Evolutionary conservation across 2,113 vertebrate genomes (phyloP).

Genomic region (Xenus cinereus): DNA sequence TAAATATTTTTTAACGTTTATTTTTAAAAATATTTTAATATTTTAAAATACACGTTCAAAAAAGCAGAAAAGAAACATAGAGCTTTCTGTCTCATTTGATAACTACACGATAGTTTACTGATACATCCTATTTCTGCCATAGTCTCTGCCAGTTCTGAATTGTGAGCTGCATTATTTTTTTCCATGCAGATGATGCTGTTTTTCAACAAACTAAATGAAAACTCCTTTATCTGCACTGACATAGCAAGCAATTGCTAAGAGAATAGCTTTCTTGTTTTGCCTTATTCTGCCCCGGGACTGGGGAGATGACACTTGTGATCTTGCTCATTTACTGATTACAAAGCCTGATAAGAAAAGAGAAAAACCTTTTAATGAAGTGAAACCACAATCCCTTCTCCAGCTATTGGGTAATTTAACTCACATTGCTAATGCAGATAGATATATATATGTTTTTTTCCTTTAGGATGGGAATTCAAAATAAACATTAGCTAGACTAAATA

Average conservation of each 20-base stretch:
- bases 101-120: not conserved
- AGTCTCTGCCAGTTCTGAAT: not conserved
- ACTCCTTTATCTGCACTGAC: conserved; percentile 52
- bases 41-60: not conserved
- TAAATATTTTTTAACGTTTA: not conserved
- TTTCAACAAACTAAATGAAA: conserved; percentile 54
- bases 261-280: conserved; percentile 49
- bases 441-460: not conserved
- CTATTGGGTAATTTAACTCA: conserved; percentile 4
- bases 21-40: not conserved
- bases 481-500: not conserved
- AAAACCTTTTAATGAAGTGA: conserved; percentile 61
- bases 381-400: conserved; percentile 39
- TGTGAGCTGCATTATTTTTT: conserved; percentile 4
- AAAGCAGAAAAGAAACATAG: not conserved
- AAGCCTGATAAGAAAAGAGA: conserved; percentile 68
- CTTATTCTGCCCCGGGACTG: conserved; percentile 37
- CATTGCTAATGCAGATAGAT: not conserved
- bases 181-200: not conserved
- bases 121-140: not conserved
- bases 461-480: not conserved
- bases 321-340: conserved; percentile 77
- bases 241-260: conserved; percentile 58
- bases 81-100: not conserved
- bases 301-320: conserved; percentile 57